Percentiles rank a stretch among this genome's conserved stretches.
These are phyloP conservation scores for Anthopleura sola DNA, from an alignment of 64 coral and sea anemone species.

Conservation along the genomic window DNA sequence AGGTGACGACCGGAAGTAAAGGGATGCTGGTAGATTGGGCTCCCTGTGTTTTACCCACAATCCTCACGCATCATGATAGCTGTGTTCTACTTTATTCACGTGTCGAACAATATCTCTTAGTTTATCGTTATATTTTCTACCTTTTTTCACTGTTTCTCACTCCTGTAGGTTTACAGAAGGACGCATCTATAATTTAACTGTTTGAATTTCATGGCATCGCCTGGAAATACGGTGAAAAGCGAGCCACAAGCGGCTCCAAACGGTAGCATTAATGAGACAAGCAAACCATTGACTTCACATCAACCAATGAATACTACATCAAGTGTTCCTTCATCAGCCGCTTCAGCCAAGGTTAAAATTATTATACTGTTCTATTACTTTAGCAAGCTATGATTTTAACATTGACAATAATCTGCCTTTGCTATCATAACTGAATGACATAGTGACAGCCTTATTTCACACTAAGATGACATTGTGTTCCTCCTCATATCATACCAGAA, in stretches of 20 bases:
- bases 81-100: neutral
- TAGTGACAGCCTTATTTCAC: no score
- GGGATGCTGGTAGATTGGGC: neutral
- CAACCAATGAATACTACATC: neutral
- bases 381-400: no score
- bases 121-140: neutral
- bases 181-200: neutral
- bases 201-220: conserved; percentile 1
- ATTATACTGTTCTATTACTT: neutral
- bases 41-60: neutral
- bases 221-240: conserved; percentile 5
- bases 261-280: neutral
- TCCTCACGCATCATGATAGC: neutral
- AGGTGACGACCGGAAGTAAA: no score
- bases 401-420: no score
- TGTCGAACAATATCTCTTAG: neutral
- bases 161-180: neutral
- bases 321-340: neutral
- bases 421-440: no score
- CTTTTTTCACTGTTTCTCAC: neutral
- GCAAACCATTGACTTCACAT: neutral
- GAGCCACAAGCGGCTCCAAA: neutral
- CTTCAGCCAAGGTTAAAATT: conserved; percentile 2
- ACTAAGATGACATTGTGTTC: no score
- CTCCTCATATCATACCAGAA: conserved; percentile 52